These are phyloP conservation scores for Pterocles orientalis DNA, from an alignment of 2,113 vertebrate species.

Conservation along the genomic window DNA sequence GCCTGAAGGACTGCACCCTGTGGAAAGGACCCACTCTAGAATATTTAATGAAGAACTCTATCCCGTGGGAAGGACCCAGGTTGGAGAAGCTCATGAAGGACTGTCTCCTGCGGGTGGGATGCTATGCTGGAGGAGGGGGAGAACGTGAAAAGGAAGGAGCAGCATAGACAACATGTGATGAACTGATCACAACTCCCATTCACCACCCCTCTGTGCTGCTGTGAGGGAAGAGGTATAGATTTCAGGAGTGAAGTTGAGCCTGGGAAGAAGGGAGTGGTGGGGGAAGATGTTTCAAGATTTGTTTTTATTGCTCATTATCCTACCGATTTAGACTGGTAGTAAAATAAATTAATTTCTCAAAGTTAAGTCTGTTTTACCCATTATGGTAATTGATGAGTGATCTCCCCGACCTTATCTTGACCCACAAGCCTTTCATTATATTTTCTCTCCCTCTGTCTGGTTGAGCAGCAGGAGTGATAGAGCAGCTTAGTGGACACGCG, in stretches of 20 bases:
- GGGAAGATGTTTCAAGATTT: too few relatives aligned
- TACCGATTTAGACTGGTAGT: too few relatives aligned
- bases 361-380: background rate
- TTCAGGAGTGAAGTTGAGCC: background rate
- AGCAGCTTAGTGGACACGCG: background rate
- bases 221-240: background rate
- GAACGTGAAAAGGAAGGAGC: background rate
- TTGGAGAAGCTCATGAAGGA: background rate
- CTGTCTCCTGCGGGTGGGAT: background rate
- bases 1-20: too few relatives aligned
- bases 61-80: too few relatives aligned
- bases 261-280: background rate
- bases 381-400: too few relatives aligned
- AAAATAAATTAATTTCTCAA: too few relatives aligned
- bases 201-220: rapidly evolving
- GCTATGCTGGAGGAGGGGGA: background rate
- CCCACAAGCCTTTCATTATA: rapidly evolving
- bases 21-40: too few relatives aligned
- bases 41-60: too few relatives aligned
- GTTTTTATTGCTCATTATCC: too few relatives aligned
- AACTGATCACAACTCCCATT: background rate
- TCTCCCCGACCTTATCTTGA: background rate
- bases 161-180: background rate
- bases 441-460: background rate
- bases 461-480: background rate